A percentile compares a stretch with the other conserved stretches of the same genome.
phyloP scores from a whole-genome alignment of 2,888 invertebrate species.

The Drosophila pegasa region DNA sequence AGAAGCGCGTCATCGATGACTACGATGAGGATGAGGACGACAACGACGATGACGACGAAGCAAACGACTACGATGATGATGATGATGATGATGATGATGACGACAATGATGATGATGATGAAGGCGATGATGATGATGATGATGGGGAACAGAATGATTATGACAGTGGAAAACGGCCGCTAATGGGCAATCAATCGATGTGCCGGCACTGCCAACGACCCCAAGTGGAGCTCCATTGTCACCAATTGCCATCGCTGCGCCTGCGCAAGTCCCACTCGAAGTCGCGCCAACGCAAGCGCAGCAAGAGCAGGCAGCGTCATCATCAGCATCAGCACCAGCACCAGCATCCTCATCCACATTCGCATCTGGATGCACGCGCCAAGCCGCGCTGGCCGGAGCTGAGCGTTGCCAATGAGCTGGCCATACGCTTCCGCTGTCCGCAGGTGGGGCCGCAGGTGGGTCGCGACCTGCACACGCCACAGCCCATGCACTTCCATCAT shows the following conservation, averaged over 20 bases:
- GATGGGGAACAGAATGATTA: conserved; percentile 4
- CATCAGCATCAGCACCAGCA: conserved; percentile 41
- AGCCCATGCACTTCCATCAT: conserved; percentile 81
- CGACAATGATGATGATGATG: background rate
- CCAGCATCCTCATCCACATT: conserved; percentile 33
- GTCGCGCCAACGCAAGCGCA: conserved; percentile 69
- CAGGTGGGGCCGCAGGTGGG: conserved; percentile 82
- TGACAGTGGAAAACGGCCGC: conserved; percentile 1
- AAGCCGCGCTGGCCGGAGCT: conserved; percentile 65
- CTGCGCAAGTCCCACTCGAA: conserved; percentile 59
- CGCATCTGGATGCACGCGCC: conserved; percentile 32
- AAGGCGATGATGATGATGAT: conserved; percentile 2
- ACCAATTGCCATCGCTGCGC: conserved; percentile 39
- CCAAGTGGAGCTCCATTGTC: conserved; percentile 75
- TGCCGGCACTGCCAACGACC: conserved; percentile 83
- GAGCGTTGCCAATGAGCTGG: conserved; percentile 80
- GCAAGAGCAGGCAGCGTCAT: conserved; percentile 60
- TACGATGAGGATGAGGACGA: conserved; percentile 19
- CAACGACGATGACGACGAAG: conserved; percentile 5
- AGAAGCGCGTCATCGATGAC: conserved; percentile 26
- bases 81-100: conserved; percentile 11
- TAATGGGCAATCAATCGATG: conserved; percentile 43
- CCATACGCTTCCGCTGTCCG: conserved; percentile 83
- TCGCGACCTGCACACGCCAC: conserved; percentile 75
- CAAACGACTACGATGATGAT: conserved; percentile 9